A percentile compares a stretch with the other conserved stretches of the same genome.
Conservation (phyloP, 2,797 vertebrate genomes). For the Platalea minor region DNA sequence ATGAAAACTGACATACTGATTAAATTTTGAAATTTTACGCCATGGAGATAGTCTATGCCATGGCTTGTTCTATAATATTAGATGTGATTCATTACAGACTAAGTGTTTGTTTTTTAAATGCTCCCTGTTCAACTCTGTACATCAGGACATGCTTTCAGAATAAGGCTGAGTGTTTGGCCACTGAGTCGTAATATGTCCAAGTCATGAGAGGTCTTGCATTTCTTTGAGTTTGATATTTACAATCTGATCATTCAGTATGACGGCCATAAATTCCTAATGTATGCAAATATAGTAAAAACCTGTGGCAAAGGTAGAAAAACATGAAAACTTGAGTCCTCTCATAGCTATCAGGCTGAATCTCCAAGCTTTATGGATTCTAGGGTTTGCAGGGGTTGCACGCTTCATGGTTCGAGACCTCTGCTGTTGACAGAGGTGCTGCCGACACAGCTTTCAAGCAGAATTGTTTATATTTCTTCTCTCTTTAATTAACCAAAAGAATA, state of each 20-base stretch:
- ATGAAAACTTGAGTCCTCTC: neutral
- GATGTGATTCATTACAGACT: neutral
- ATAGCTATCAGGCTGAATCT: neutral
- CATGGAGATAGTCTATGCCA: neutral
- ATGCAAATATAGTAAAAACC: neutral
- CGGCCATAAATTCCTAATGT: neutral
- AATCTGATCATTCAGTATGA: neutral
- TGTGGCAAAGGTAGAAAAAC: neutral
- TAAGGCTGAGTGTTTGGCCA: neutral
- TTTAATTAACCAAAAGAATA: neutral
- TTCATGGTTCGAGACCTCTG: neutral
- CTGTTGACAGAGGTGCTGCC: neutral
- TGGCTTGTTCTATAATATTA: neutral
- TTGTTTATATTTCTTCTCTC: neutral
- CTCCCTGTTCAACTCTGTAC: neutral
- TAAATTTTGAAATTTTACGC: neutral
- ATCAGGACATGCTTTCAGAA: neutral
- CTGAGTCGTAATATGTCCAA: neutral
- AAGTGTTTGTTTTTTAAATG: neutral
- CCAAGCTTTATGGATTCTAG: neutral
- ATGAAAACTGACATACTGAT: neutral
- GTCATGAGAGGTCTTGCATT: neutral
- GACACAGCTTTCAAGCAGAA: neutral
- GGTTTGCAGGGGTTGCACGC: rapidly evolving
- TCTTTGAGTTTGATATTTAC: neutral